Conservation (phyloP, 2,888 invertebrate species). For the Eupithecia inturbata region DNA sequence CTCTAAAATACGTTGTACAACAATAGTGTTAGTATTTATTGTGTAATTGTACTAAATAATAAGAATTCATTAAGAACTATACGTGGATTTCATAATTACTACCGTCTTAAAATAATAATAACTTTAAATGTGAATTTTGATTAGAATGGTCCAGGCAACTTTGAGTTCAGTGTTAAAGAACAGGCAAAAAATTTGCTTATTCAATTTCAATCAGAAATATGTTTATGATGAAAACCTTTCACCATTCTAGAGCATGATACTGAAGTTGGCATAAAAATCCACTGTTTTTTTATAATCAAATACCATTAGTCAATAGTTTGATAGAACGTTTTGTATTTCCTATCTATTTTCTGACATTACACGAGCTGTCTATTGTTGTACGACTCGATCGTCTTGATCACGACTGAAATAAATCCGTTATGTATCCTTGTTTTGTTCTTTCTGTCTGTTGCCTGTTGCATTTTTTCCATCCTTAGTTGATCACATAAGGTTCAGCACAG, state of each 20-base stretch:
- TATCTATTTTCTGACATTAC: background rate
- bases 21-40: slow-evolving; percentile 11
- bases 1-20: slow-evolving; percentile 6
- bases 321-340: background rate
- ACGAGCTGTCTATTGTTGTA: slow-evolving; percentile 38
- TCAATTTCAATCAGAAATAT: background rate
- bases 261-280: background rate
- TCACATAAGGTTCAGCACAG: background rate
- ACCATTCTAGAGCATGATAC: background rate
- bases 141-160: background rate
- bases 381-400: slow-evolving; percentile 25
- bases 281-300: background rate
- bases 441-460: background rate
- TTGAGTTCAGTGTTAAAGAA: background rate
- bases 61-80: slow-evolving; percentile 15
- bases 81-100: slow-evolving; percentile 15
- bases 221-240: background rate
- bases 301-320: background rate
- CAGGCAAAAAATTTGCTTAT: background rate
- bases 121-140: slow-evolving; percentile 13
- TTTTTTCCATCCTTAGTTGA: background rate
- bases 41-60: slow-evolving; percentile 8
- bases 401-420: slow-evolving; percentile 50
- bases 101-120: slow-evolving; percentile 1
- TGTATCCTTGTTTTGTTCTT: slow-evolving; percentile 52